phyloP scores from a whole-genome alignment of 2,888 invertebrate species.

The Noctua pronuba region DNA sequence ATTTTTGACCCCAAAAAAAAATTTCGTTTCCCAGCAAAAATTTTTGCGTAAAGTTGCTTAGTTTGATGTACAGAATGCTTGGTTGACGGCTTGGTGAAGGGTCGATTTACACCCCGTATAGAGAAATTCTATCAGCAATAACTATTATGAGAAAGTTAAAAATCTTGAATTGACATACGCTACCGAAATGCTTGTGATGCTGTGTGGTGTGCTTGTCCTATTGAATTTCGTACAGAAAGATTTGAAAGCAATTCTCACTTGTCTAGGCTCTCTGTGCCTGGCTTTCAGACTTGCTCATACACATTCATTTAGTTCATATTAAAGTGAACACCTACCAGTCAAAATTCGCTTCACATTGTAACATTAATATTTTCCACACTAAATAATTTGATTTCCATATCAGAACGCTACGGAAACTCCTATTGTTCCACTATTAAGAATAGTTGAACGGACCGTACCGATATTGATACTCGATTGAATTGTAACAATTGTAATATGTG shows the following conservation, averaged over 20 bases:
- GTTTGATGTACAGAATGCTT: no score
- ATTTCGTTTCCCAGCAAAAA: no score
- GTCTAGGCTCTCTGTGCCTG: not conserved
- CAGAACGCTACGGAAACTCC: not conserved
- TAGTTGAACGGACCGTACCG: conserved; percentile 36
- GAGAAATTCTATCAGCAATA: no score
- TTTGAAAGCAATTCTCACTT: not conserved
- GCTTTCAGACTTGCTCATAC: not conserved
- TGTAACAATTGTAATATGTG: conserved; percentile 14
- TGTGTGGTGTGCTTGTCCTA: no score
- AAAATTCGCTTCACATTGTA: not conserved
- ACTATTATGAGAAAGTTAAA: no score
- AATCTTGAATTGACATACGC: no score
- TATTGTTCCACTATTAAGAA: conserved; percentile 47
- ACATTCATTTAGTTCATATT: not conserved
- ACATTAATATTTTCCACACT: conserved; percentile 16
- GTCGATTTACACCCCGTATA: no score
- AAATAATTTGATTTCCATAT: conserved; percentile 33
- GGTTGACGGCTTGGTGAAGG: no score
- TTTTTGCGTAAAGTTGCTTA: no score
- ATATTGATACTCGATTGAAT: conserved; percentile 27
- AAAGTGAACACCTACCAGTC: not conserved
- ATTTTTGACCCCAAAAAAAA: no score
- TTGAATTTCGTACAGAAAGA: not conserved
- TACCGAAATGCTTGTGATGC: not conserved